Evolutionary conservation across 2,888 invertebrate species (phyloP).

Genomic region (Leptodirus hochenwartii): DNA sequence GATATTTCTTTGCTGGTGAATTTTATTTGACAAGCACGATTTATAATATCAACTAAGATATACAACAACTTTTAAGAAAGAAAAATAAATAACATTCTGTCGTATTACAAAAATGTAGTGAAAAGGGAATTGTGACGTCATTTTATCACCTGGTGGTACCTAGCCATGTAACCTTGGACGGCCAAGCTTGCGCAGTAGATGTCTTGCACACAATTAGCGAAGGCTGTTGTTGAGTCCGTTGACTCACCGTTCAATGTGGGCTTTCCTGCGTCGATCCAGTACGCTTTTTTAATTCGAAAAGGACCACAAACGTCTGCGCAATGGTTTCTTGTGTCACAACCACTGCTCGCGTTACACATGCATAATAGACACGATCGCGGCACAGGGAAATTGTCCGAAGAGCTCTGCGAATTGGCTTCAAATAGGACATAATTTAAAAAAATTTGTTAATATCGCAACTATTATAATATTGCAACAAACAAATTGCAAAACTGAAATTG

Average conservation of each 20-base stretch:
- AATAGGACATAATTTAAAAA: too few species aligned
- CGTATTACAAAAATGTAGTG: too few species aligned
- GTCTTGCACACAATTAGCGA: conserved; percentile 52
- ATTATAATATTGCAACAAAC: too few species aligned
- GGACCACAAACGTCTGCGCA: conserved; percentile 64
- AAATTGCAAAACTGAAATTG: too few species aligned
- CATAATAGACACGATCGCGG: conserved; percentile 63
- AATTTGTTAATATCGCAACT: too few species aligned
- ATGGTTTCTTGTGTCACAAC: conserved; percentile 42
- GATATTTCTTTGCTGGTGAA: too few species aligned
- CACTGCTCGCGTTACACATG: conserved; percentile 63
- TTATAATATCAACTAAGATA: too few species aligned
- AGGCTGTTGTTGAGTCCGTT: conserved; percentile 40
- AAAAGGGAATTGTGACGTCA: too few species aligned
- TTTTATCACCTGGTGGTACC: conserved; percentile 45
- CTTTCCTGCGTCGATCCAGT: conserved; percentile 71
- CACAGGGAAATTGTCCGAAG: conserved; percentile 24
- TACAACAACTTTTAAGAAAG: too few species aligned
- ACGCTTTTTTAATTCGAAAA: conserved; percentile 72
- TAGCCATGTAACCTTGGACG: conserved; percentile 69
- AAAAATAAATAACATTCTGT: too few species aligned
- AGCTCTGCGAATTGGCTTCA: too few species aligned
- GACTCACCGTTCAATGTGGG: conserved; percentile 40
- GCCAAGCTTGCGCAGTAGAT: conserved; percentile 57
- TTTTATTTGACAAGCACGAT: too few species aligned